phyloP scores from a whole-genome alignment of 2,113 vertebrate species.

The Calonectris borealis region DNA sequence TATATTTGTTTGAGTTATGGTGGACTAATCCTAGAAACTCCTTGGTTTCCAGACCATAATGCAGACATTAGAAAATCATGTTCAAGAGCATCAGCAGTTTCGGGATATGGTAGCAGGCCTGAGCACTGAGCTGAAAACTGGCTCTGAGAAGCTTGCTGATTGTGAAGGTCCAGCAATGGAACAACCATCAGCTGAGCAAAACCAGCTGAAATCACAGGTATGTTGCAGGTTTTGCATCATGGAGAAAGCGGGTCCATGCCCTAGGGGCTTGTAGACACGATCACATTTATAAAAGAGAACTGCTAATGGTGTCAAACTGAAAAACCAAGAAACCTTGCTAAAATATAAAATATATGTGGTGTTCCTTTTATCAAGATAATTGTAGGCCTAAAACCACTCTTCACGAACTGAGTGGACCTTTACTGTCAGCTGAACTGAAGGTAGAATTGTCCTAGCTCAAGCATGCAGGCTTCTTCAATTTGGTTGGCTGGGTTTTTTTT shows the following conservation, averaged over 20 bases:
- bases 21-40: background rate
- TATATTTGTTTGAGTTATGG: background rate
- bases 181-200: conserved; percentile 35
- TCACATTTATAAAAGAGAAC: background rate
- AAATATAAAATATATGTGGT: background rate
- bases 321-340: background rate
- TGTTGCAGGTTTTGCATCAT: background rate
- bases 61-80: conserved; percentile 59
- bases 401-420: background rate
- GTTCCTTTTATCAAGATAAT: background rate
- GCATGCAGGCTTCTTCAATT: background rate
- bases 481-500: background rate
- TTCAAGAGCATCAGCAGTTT: conserved; percentile 59
- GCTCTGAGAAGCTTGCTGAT: conserved; percentile 45
- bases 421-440: background rate
- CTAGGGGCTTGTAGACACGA: background rate
- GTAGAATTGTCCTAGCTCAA: background rate
- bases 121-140: conserved; percentile 31
- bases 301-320: background rate
- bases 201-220: conserved; percentile 69
- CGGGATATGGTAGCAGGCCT: conserved; percentile 51
- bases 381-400: background rate
- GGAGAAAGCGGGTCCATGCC: background rate
- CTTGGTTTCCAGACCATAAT: conserved; percentile 62
- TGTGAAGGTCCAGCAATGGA: conserved; percentile 18